Percentiles rank a stretch among this genome's conserved stretches.
phyloP scores from a whole-genome alignment of 2,888 invertebrate species.

The Allacma fusca region DNA sequence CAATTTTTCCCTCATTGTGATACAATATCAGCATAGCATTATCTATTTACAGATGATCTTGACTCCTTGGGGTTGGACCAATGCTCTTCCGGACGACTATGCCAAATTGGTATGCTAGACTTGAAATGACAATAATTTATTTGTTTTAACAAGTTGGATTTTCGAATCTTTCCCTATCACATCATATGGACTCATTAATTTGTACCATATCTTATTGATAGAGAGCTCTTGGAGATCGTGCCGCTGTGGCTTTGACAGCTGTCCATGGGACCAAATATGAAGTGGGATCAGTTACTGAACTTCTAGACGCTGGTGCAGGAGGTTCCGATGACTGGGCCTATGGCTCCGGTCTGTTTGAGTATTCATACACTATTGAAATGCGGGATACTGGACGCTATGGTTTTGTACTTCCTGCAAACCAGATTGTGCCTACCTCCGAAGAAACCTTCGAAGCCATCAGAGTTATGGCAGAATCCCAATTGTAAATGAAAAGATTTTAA shows the following conservation, averaged over 20 bases:
- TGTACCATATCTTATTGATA: not conserved
- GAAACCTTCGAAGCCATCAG: conserved; percentile 75
- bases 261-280: conserved; percentile 73
- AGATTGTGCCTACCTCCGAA: conserved; percentile 77
- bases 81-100: conserved; percentile 66
- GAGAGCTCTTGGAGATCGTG: conserved; percentile 70
- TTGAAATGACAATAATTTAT: not conserved
- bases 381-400: conserved; percentile 78
- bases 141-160: too few relatives aligned
- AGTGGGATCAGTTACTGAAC: conserved; percentile 65
- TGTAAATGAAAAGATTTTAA: too few relatives aligned
- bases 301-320: conserved; percentile 56
- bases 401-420: conserved; percentile 78
- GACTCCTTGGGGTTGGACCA: conserved; percentile 70
- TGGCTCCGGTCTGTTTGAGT: conserved; percentile 51
- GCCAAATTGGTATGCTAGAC: conserved; percentile 64
- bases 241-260: conserved; percentile 70
- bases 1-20: too few relatives aligned
- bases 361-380: conserved; percentile 73
- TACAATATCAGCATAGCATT: too few relatives aligned
- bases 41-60: conserved; percentile 67
- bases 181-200: too few relatives aligned
- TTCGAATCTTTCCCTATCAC: too few relatives aligned
- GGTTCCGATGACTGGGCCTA: conserved; percentile 62
- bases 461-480: not conserved